Base-by-base conservation (phyloP, 2,888 invertebrate genomes). In the Oscheius sp. region DNA sequence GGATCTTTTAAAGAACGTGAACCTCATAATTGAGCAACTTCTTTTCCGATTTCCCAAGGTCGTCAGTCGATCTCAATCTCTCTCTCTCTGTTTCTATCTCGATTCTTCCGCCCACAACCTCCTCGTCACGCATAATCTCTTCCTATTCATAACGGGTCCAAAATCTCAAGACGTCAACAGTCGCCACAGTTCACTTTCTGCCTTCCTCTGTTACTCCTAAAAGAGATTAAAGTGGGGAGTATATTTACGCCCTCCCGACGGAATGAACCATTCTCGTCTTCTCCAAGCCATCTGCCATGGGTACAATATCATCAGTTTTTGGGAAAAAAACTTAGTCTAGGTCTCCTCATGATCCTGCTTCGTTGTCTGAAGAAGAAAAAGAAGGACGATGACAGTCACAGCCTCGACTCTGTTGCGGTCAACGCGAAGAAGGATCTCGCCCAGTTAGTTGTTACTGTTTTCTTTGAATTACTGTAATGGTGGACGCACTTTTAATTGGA, bases 401-500 rank as follows among this genome's bases (percentile, higher is more conserved):
- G 32, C n/a, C 53, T 68, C 10, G 68, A 68, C 35, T 68, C 68
- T 4, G 68, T 68, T 3, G 33, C n/a, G 1, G 55, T 68, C 21
- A 51, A 68, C 35, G 68, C 68, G 1, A 53, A 68, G 42, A 53
- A 68, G 37, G 68, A 68, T 35, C 42, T 68, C 35, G 55, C 55
- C 32, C 68, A 68, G 68, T 68, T n/a, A 66, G 66, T 66, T 50
- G 11, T 35, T 42, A 42, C 13, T 47, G 21, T 60, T 60, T 60
- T 32, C 32, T 9, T 50, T 11, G 42, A 7, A 42, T 42, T 42
- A 42, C 42, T 42, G 42, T 42, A 42, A 42, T 42, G 7, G 0
- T 42, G 42, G 3, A 42, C 7, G 42, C 21, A 42, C 42, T 42
- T 42, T 42, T 0, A 42, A 13, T 1, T 47, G n/a, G 21, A 21